These are phyloP conservation scores for Choloepus didactylus DNA, from an alignment of 2,797 vertebrate genomes.

Conservation along the genomic window DNA sequence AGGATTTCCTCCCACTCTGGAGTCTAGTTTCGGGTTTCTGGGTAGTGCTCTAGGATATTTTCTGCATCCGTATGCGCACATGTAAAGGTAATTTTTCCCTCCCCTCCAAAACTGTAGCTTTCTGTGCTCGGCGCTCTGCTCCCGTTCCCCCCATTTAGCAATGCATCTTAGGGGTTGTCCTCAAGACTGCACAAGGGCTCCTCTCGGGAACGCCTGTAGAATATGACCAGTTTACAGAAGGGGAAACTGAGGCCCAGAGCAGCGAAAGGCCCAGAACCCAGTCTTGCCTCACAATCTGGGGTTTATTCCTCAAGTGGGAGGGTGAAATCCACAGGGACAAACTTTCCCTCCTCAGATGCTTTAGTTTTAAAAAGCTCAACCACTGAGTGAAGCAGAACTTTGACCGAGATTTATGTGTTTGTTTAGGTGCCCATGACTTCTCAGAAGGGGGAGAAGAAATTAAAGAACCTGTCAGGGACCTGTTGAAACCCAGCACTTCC, in stretches of 20 bases:
- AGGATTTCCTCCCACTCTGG: neutral
- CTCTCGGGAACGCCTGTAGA: neutral
- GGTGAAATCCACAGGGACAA: neutral
- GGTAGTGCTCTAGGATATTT: too few species aligned
- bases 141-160: neutral
- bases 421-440: neutral
- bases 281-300: neutral
- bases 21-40: neutral
- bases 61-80: too few species aligned
- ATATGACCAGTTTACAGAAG: neutral
- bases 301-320: neutral
- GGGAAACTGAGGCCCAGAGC: conserved; percentile 42
- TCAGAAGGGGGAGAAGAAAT: neutral
- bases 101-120: neutral
- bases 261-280: neutral
- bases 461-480: neutral
- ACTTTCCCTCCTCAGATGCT: neutral
- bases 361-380: neutral
- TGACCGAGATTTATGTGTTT: neutral
- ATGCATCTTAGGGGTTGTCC: neutral
- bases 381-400: neutral
- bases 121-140: neutral
- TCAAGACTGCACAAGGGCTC: neutral
- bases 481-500: neutral
- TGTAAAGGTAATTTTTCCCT: fast-evolving